Base-by-base conservation (phyloP, 2,888 invertebrate genomes). In the Prostheceraeus crozeri region DNA sequence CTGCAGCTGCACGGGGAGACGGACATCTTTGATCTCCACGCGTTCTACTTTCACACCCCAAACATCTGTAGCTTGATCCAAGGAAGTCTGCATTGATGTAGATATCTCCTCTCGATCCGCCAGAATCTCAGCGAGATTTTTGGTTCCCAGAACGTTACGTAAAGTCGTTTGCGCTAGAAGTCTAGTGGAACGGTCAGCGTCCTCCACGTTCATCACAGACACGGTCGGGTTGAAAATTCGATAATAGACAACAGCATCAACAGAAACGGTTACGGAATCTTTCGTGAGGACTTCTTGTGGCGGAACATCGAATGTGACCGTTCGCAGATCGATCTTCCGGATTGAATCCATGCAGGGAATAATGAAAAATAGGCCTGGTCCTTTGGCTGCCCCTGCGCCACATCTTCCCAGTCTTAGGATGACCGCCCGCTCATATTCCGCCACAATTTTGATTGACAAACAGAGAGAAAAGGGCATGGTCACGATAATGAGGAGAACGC, bases 31-130 rank as follows among this genome's bases (percentile, higher is more conserved):
- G 58, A 75, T 70, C 68, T 75, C 75, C 27, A 75, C 73, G 56
- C 73, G 66, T 63, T 75, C 75, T 30, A 79, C 78, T 66, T 76
- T 76, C 35, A 77, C 75, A 31, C 77, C 78, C 74, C 78, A 78
- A 14, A 19, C 14, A 8, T n/a, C n/a, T 11, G 40, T 40, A 6
- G 16, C 4, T 14, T 40, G 8, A 6, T 6, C 14, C 8, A 40
- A 19, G n/a, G n/a, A n/a, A 8, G n/a, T 40, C 70, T 72, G 14
- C n/a, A 40, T 40, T 14, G n/a, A 14, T 8, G 4, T 6, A n/a
- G n/a, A n/a, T 11, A 40, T 40, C 6, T 14, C 16, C 8, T 40
- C 40, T 14, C 40, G n/a, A 8, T 40, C 40, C 6, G 8, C 16
- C 14, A 40, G 40, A n/a, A 40, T 8, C 16, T n/a, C n/a, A 14